Evolutionary conservation across 1,140 invertebrate genomes (phyloP).

Genomic region (Drosophila rhopaloa): DNA sequence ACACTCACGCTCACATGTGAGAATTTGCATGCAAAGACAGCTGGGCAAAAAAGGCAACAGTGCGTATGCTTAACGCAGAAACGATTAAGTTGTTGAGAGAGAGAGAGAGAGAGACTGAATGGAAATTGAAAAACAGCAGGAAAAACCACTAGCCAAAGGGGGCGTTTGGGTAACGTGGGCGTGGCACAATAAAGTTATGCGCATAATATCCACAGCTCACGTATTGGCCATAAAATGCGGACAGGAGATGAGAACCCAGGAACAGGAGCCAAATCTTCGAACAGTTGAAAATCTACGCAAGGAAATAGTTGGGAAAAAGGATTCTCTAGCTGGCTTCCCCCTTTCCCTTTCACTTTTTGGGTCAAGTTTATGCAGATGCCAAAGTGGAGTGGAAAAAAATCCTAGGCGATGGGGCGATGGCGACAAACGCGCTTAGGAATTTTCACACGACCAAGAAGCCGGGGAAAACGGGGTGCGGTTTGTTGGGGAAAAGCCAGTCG

Average conservation of each 20-base stretch:
- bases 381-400: slow-evolving; percentile 37
- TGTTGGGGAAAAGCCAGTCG: slow-evolving; percentile 5
- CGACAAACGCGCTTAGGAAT: slow-evolving; percentile 78
- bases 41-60: slow-evolving; percentile 40
- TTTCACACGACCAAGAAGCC: slow-evolving; percentile 63
- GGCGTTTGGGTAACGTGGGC: slow-evolving; percentile 11
- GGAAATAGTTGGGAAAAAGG: slow-evolving; percentile 68
- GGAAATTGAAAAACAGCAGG: slow-evolving; percentile 74
- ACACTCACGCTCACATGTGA: slow-evolving; percentile 3
- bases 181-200: slow-evolving; percentile 76
- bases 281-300: slow-evolving; percentile 68
- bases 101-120: slow-evolving; percentile 29
- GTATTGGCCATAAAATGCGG: slow-evolving; percentile 78
- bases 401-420: slow-evolving; percentile 42
- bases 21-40: slow-evolving; percentile 59
- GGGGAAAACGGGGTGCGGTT: background rate
- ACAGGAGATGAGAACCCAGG: slow-evolving; percentile 17
- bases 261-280: slow-evolving; percentile 54
- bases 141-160: slow-evolving; percentile 32
- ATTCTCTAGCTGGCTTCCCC: slow-evolving; percentile 48
- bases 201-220: slow-evolving; percentile 78
- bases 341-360: slow-evolving; percentile 55
- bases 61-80: slow-evolving; percentile 78
- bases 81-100: slow-evolving; percentile 77
- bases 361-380: slow-evolving; percentile 82